Conservation (phyloP, 2,888 invertebrate species). For the Drosophila niveifrons region DNA sequence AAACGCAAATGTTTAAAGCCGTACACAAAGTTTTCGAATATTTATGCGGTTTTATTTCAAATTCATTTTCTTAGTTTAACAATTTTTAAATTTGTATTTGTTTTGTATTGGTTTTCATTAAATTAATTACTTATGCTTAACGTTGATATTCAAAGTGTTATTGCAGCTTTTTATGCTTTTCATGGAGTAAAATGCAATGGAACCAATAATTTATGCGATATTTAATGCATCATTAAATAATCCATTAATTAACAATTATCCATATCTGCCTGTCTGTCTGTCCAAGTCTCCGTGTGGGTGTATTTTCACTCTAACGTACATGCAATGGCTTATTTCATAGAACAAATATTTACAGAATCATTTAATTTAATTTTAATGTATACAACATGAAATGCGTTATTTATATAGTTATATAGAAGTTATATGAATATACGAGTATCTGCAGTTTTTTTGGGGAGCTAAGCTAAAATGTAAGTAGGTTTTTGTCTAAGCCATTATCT, state of each 20-base stretch:
- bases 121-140: slow-evolving; percentile 57
- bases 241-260: slow-evolving; percentile 76
- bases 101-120: slow-evolving; percentile 35
- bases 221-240: slow-evolving; percentile 76
- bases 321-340: slow-evolving; percentile 57
- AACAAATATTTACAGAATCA: slow-evolving; percentile 70
- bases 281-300: not conserved
- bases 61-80: slow-evolving; percentile 46
- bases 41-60: slow-evolving; percentile 50
- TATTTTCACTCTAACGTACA: slow-evolving; percentile 32
- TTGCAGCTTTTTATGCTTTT: slow-evolving; percentile 31
- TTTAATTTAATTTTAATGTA: slow-evolving; percentile 42
- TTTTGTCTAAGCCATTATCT: slow-evolving; percentile 44
- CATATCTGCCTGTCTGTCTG: slow-evolving; percentile 31
- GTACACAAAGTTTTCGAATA: slow-evolving; percentile 23
- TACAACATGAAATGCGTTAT: slow-evolving; percentile 27
- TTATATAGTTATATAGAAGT: slow-evolving; percentile 23
- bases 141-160: slow-evolving; percentile 62
- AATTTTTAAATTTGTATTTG: slow-evolving; percentile 41
- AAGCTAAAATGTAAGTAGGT: slow-evolving; percentile 51
- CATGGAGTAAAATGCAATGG: slow-evolving; percentile 58
- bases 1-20: not conserved
- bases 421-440: slow-evolving; percentile 16
- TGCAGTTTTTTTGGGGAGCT: slow-evolving; percentile 13
- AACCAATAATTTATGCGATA: slow-evolving; percentile 70